Percentiles rank a stretch among this genome's conserved stretches.
Evolutionary conservation across 2,888 invertebrate species (phyloP).

Genomic region (Archips xylosteana): DNA sequence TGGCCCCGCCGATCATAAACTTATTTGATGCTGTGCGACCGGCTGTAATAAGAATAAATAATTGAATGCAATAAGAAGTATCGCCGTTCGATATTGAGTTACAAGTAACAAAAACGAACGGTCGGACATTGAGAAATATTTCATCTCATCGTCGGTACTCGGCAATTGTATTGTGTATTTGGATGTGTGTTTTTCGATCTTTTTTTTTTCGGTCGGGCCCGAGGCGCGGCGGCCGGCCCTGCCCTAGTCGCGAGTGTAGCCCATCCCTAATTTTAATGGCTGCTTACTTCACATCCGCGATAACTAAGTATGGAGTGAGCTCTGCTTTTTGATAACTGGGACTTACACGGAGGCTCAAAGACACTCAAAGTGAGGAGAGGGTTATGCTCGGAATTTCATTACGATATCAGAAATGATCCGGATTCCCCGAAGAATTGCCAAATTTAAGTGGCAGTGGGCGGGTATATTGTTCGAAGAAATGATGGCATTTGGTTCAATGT

Average conservation of each 20-base stretch:
- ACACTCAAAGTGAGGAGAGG: too few species aligned
- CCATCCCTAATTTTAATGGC: slow-evolving; percentile 86
- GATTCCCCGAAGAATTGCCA: too few species aligned
- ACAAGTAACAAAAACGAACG: slow-evolving; percentile 75
- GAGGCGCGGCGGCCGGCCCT: slow-evolving; percentile 77
- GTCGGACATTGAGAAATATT: slow-evolving; percentile 80
- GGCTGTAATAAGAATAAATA: slow-evolving; percentile 45
- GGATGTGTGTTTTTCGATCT: slow-evolving; percentile 65
- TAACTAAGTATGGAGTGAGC: slow-evolving; percentile 71
- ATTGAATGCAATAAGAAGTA: slow-evolving; percentile 58
- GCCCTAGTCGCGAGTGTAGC: slow-evolving; percentile 79
- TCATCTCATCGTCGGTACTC: slow-evolving; percentile 78
- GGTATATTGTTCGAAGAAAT: too few species aligned
- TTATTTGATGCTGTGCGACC: slow-evolving; percentile 38
- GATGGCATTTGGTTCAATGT: too few species aligned
- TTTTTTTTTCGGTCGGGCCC: slow-evolving; percentile 65
- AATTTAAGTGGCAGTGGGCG: too few species aligned
- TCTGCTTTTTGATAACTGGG: slow-evolving; percentile 44
- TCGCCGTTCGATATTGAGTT: slow-evolving; percentile 72
- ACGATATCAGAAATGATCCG: too few species aligned
- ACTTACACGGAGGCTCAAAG: too few species aligned
- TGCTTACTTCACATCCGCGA: slow-evolving; percentile 79
- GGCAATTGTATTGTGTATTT: slow-evolving; percentile 72
- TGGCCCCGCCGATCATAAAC: slow-evolving; percentile 43
- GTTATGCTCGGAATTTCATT: too few species aligned